Conservation (phyloP, 2,113 vertebrate species). For the Antechinus flavipes region DNA sequence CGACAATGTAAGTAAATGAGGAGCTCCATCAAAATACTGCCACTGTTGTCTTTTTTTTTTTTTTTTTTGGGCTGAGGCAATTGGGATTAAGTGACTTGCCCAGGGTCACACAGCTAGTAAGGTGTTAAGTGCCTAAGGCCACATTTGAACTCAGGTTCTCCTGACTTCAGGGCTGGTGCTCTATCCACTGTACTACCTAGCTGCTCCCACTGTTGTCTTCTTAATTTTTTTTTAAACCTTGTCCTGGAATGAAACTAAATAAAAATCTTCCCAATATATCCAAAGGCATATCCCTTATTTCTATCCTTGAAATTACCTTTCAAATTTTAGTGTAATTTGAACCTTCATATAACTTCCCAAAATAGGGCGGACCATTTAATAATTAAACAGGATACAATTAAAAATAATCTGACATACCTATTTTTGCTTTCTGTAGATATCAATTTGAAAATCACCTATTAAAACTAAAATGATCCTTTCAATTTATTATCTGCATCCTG, state of each 20-base stretch:
- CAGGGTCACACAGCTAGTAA: no score
- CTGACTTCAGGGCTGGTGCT: no score
- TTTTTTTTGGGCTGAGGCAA: no score
- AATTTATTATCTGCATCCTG: not conserved
- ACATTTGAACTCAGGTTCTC: no score
- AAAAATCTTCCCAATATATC: not conserved
- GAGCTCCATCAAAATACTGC: no score
- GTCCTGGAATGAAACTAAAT: not conserved
- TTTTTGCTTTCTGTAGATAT: not conserved
- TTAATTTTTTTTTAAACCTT: not conserved
- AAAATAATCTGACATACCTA: not conserved
- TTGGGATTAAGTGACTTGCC: no score
- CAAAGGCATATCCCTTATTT: not conserved
- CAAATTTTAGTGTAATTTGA: not conserved
- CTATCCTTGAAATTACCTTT: not conserved
- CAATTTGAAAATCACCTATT: not conserved
- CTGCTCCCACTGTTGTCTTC: no score
- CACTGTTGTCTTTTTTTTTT: not conserved
- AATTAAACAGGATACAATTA: not conserved
- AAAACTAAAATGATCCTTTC: not conserved
- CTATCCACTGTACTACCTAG: no score
- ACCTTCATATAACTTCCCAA: not conserved
- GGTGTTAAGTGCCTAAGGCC: no score
- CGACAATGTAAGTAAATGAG: no score
- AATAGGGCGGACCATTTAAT: not conserved